These are phyloP conservation scores for Aythya baeri DNA, from an alignment of 2,113 vertebrate species.

Conservation along the genomic window DNA sequence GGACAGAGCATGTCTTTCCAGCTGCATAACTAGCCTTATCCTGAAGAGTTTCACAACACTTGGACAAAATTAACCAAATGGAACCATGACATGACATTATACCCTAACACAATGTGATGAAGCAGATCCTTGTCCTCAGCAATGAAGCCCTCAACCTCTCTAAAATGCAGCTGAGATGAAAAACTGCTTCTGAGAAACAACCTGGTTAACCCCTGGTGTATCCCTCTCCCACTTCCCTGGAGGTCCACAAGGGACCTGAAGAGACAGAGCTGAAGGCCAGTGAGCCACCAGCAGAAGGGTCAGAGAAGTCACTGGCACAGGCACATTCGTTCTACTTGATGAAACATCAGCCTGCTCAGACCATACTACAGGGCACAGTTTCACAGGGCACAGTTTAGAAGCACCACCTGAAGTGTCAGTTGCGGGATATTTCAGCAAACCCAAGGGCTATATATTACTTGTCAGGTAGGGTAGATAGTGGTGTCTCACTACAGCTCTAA, in stretches of 20 bases:
- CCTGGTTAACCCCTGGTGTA: not conserved
- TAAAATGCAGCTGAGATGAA: not conserved
- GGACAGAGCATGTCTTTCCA: not conserved
- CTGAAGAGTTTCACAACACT: not conserved
- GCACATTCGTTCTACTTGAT: not conserved
- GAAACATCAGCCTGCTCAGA: not conserved
- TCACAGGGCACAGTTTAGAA: not conserved
- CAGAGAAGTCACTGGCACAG: not conserved
- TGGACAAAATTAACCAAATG: not conserved
- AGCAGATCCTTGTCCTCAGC: not conserved
- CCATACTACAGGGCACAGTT: not conserved
- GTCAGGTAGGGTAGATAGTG: not conserved
- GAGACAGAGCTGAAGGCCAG: not conserved
- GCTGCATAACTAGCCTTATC: not conserved
- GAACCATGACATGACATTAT: accelerated
- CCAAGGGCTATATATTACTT: not conserved
- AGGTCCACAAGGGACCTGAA: not conserved
- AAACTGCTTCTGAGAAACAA: not conserved
- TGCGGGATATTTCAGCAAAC: not conserved
- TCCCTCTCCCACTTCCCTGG: not conserved
- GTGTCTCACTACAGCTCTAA: not conserved
- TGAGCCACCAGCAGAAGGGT: not conserved
- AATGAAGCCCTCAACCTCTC: not conserved
- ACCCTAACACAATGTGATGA: not conserved
- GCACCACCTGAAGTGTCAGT: not conserved